These are phyloP conservation scores for Ectemnius cavifrons DNA, from an alignment of 2,888 invertebrate species.

Conservation along the genomic window DNA sequence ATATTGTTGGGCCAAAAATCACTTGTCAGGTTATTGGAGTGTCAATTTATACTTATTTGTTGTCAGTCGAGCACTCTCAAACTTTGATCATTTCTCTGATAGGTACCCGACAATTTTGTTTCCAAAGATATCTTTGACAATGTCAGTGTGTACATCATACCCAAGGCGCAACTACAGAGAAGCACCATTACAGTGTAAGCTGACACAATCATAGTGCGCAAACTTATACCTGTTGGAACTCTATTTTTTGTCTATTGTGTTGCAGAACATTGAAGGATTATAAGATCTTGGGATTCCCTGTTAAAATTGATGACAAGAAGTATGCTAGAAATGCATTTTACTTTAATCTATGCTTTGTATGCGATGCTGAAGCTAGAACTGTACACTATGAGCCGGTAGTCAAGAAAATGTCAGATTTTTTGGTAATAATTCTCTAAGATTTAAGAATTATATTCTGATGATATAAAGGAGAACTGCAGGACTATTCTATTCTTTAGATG, in stretches of 20 bases:
- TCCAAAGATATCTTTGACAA: slow-evolving; percentile 96
- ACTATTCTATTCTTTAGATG: slow-evolving; percentile 78
- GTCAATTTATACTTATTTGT: slow-evolving; percentile 4
- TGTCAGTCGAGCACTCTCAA: background rate
- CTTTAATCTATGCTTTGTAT: slow-evolving; percentile 97
- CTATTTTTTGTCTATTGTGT: slow-evolving; percentile 18
- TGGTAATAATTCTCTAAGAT: slow-evolving; percentile 80
- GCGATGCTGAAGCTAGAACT: slow-evolving; percentile 92
- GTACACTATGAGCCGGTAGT: slow-evolving; percentile 96
- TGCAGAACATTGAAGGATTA: slow-evolving; percentile 86
- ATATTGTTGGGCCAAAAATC: slow-evolving; percentile 90
- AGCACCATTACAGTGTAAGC: slow-evolving; percentile 94
- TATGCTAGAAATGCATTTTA: slow-evolving; percentile 96
- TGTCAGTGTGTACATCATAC: slow-evolving; percentile 96
- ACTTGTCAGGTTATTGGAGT: slow-evolving; percentile 85
- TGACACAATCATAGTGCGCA: background rate
- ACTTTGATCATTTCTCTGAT: slow-evolving; percentile 62
- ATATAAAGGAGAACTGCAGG: background rate
- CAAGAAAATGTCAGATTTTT: slow-evolving; percentile 94
- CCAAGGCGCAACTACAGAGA: slow-evolving; percentile 93
- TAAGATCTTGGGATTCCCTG: slow-evolving; percentile 95
- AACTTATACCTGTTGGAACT: background rate
- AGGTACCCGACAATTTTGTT: slow-evolving; percentile 94
- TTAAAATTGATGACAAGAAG: slow-evolving; percentile 91
- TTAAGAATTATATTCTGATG: background rate